Percentiles rank a stretch among this genome's conserved stretches.
phyloP scores from a whole-genome alignment of 2,113 vertebrate genomes.

The Prochilodus magdalenae region DNA sequence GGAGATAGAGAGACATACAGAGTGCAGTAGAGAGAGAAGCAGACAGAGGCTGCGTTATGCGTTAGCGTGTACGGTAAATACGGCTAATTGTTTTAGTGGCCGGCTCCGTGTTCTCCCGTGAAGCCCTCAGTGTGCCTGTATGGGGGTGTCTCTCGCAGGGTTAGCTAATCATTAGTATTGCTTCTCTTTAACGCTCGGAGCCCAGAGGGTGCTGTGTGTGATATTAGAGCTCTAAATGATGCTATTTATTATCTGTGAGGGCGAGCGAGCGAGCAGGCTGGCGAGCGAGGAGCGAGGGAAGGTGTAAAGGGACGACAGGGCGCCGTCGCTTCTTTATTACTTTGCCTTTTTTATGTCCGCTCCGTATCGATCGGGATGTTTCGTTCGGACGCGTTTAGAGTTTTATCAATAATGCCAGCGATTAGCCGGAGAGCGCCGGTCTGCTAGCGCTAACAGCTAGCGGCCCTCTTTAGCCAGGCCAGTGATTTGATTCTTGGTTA shows the following conservation, averaged over 20 bases:
- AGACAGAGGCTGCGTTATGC: slow-evolving; percentile 58
- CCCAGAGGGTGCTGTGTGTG: slow-evolving; percentile 73
- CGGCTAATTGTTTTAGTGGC: neutral
- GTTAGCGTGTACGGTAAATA: neutral
- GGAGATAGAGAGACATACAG: slow-evolving; percentile 58
- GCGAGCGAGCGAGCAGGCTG: slow-evolving; percentile 39
- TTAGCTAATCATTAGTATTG: slow-evolving; percentile 72
- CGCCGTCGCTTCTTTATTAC: slow-evolving; percentile 86
- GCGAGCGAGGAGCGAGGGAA: slow-evolving; percentile 30
- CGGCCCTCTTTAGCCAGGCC: neutral
- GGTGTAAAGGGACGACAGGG: slow-evolving; percentile 36
- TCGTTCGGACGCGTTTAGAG: slow-evolving; percentile 70
- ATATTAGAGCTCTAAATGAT: slow-evolving; percentile 86
- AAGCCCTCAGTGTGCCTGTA: slow-evolving; percentile 5
- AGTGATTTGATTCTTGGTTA: no score
- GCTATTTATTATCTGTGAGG: slow-evolving; percentile 82
- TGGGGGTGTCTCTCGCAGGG: slow-evolving; percentile 55
- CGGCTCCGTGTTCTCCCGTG: neutral
- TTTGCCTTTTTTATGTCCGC: slow-evolving; percentile 72
- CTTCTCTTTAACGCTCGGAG: slow-evolving; percentile 77
- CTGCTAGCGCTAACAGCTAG: neutral
- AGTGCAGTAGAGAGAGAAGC: neutral
- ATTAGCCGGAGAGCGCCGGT: slow-evolving; percentile 72
- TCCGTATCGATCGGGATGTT: slow-evolving; percentile 84
- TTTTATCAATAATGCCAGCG: slow-evolving; percentile 91